A percentile compares a stretch with the other conserved stretches of the same genome.
phyloP scores from a whole-genome alignment of 1,140 invertebrate genomes.

The Nebria ingens region DNA sequence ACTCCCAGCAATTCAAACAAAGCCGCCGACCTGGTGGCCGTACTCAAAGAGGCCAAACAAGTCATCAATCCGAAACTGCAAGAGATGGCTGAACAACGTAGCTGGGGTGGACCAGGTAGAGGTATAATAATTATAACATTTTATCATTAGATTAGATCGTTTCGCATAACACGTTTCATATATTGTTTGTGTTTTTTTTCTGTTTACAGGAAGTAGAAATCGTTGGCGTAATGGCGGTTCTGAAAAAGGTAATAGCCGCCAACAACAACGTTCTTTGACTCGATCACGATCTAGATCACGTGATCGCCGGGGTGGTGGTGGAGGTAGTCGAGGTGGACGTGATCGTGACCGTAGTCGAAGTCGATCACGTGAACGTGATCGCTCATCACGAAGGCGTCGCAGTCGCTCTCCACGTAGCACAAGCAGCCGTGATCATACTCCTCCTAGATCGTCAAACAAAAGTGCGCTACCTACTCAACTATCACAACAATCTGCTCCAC shows the following conservation, averaged over 20 bases:
- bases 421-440: not conserved
- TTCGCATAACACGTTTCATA: not conserved
- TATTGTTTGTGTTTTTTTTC: not conserved
- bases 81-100: constrained; percentile 45
- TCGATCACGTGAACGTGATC: too few relatives aligned
- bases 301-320: not conserved
- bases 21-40: constrained; percentile 83
- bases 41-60: constrained; percentile 92
- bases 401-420: constrained; percentile 27
- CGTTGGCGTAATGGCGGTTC: constrained; percentile 30
- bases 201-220: constrained; percentile 31
- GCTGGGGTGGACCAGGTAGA: constrained; percentile 20
- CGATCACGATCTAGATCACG: not conserved
- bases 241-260: not conserved
- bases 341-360: constrained; percentile 27
- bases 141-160: not conserved
- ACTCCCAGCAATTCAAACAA: constrained; percentile 87
- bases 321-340: constrained; percentile 25
- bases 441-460: constrained; percentile 2
- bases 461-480: constrained; percentile 10
- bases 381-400: constrained; percentile 22
- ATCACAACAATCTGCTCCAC: constrained; percentile 12
- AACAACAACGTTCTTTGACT: not conserved
- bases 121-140: constrained; percentile 15
- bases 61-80: constrained; percentile 64